Evolutionary conservation across 1,140 invertebrate species (phyloP), one percentile per base, ranked within the genome.

Genomic region (Hermetia illucens): DNA sequence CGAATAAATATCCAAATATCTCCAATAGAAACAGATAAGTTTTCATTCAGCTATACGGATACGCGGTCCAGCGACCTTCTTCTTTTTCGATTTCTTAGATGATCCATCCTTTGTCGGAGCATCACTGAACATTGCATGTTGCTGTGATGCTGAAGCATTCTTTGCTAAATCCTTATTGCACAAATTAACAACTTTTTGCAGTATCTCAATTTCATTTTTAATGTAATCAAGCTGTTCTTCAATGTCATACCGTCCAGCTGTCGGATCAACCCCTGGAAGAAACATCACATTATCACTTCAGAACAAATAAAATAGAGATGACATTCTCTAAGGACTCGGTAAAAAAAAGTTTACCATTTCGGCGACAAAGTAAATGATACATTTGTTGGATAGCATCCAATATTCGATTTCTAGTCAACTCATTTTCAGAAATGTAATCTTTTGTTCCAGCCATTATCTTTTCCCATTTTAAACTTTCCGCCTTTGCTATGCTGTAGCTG

Each of bases 391-490:
- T 44, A 0, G 44, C 52, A 34, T 55, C 52, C 2, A 55, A 13
- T 1, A 46, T 45, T 4, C 52, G 47, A 8, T 48, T 37, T 12
- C 48, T 53, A 12, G 50, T 47, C 29, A 55, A 33, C 6, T 38
- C 40, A 32, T 41, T 38, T 2, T 35, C 20, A 12, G 38, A 32
- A 9, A 60, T 48, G 5, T 34, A 27, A 22, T 53, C 43, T 37
- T 58, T 61, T 13, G 50, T 45, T 3, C 17, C 40, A 3, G 48
- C 44, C 29, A 60, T 37, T 4, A 56, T 49, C 33, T 56, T 50
- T 29, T 60, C 55, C 57, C 57, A 58, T 21, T 46, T 53, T 0
- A 46, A 36, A 24, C 49, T 53, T 34, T 51, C 38, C 1, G 38
- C 33, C 4, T 45, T 42, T 1, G 53, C 52, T 17, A 48, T 29